phyloP scores from a whole-genome alignment of 2,888 invertebrate species.

The Magallana nippona region DNA sequence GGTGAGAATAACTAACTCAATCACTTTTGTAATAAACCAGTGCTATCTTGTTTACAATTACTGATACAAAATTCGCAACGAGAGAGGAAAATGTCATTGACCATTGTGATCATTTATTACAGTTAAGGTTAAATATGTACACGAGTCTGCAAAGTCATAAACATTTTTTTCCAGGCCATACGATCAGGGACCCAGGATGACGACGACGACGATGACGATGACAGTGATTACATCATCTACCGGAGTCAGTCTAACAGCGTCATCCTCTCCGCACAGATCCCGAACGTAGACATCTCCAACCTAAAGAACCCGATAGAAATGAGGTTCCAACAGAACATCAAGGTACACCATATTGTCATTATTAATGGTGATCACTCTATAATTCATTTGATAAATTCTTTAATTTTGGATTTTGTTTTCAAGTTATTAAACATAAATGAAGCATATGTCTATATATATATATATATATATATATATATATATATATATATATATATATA shows the following conservation, averaged over 20 bases:
- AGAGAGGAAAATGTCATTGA: too few relatives aligned
- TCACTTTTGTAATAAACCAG: too few relatives aligned
- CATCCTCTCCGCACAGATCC: slow-evolving; percentile 60
- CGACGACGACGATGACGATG: neutral
- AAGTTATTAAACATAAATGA: too few relatives aligned
- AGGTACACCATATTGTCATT: slow-evolving; percentile 24
- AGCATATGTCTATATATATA: neutral
- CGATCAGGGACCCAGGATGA: neutral
- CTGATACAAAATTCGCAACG: too few relatives aligned
- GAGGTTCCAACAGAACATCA: slow-evolving; percentile 55
- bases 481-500: too few relatives aligned
- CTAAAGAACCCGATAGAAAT: slow-evolving; percentile 56
- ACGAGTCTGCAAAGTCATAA: neutral
- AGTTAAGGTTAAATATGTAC: too few relatives aligned
- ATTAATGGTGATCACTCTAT: neutral
- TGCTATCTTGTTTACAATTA: too few relatives aligned
- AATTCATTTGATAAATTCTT: too few relatives aligned
- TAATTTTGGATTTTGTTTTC: too few relatives aligned
- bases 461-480: too few relatives aligned
- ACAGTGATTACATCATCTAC: neutral
- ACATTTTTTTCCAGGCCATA: neutral
- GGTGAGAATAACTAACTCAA: too few relatives aligned
- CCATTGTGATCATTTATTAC: too few relatives aligned
- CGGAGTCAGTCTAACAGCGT: slow-evolving; percentile 54
- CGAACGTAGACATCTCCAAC: slow-evolving; percentile 51